Evolutionary conservation across 2,797 vertebrate species (phyloP).

Genomic region (Sebastes baramenuke): DNA sequence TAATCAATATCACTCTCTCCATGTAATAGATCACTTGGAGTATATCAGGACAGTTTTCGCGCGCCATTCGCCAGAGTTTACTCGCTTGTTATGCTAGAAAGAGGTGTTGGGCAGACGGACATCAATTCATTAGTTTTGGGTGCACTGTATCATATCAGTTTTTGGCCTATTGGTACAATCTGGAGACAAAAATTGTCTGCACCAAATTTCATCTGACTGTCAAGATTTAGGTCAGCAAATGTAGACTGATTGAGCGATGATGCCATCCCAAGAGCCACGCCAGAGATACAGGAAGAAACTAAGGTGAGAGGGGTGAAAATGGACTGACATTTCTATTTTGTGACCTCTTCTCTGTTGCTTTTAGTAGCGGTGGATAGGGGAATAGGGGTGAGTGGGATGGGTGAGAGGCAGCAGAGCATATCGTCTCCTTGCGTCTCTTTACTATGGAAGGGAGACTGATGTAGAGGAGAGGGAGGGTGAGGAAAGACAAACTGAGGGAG

Average conservation of each 20-base stretch:
- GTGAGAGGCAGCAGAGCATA: constrained; percentile 3
- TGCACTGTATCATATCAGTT: background rate
- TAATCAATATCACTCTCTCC: no score
- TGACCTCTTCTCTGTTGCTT: constrained; percentile 12
- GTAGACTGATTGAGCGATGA: background rate
- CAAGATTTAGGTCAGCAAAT: constrained; percentile 1
- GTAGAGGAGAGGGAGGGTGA: background rate
- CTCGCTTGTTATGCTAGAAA: no score
- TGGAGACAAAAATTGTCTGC: background rate
- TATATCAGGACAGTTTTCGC: no score
- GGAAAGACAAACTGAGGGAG: constrained; percentile 8
- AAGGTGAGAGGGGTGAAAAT: constrained; percentile 26
- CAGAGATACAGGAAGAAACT: background rate
- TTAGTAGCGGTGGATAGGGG: background rate
- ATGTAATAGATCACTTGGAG: no score
- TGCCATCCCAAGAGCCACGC: background rate
- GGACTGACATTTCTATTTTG: constrained; percentile 16
- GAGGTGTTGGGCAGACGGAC: background rate
- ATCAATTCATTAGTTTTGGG: background rate
- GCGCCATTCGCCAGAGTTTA: no score
- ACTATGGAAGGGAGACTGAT: background rate
- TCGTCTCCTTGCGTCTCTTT: background rate
- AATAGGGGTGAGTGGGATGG: background rate
- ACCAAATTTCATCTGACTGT: background rate
- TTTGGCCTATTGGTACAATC: background rate